Conservation (phyloP, 2,113 vertebrate species). For the Campylomormyrus numenius region DNA sequence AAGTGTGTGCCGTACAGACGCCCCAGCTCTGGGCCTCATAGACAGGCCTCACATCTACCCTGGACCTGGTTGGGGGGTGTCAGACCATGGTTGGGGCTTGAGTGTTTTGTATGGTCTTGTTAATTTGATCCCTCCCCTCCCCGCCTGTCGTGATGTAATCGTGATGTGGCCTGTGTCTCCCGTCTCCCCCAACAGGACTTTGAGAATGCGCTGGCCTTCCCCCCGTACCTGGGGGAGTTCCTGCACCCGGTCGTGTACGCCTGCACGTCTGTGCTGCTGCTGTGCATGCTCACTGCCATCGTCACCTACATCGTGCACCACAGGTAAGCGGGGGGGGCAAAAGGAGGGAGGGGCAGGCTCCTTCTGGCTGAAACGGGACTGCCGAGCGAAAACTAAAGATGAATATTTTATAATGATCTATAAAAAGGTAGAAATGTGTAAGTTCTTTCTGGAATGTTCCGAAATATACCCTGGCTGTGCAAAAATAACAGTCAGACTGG, state of each 20-base stretch:
- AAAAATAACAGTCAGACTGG: not conserved
- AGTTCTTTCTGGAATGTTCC: not conserved
- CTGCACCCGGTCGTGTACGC: slow-evolving; percentile 97
- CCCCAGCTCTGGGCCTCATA: not conserved
- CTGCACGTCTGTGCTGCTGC: slow-evolving; percentile 89
- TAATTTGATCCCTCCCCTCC: not conserved
- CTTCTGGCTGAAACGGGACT: not conserved
- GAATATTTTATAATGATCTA: not conserved
- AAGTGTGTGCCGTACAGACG: not conserved
- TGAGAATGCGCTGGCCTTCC: slow-evolving; percentile 83
- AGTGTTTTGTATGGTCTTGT: not conserved
- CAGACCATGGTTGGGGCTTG: not conserved
- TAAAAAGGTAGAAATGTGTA: not conserved
- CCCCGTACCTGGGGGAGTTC: slow-evolving; percentile 85
- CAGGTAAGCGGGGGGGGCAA: slow-evolving; percentile 56
- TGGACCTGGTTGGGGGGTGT: not conserved
- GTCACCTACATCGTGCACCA: slow-evolving; percentile 82
- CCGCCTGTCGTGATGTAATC: not conserved
- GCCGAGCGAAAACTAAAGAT: not conserved
- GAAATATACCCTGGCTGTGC: not conserved
- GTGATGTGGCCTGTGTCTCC: not conserved
- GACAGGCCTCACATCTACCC: not conserved
- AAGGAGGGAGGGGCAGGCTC: not conserved
- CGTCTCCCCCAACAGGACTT: slow-evolving; percentile 68
- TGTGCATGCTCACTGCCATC: slow-evolving; percentile 83